Base-by-base conservation (phyloP, 2,888 invertebrate genomes). In the Metellina segmentata region DNA sequence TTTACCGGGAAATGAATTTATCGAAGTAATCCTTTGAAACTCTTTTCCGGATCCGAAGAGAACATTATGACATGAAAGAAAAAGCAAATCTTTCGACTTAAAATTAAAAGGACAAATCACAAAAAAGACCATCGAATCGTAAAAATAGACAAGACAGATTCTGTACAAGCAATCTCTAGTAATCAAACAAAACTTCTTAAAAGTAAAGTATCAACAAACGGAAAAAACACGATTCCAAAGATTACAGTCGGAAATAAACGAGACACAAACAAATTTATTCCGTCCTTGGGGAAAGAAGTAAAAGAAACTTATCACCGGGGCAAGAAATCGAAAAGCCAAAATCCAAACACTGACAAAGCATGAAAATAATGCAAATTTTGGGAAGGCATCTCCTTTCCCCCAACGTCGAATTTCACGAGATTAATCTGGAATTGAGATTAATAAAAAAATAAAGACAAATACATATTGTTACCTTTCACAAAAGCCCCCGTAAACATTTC, bases 401-500 rank as follows among this genome's bases (percentile, higher is more conserved):
- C 34, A 34, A 34, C 34, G 34, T 34, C 11, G 61, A 61, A 9
- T 9, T 16, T 5, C 61, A 61, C 13, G 16, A 61, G 61, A 61
- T 61, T 61, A 61, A 61, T 61, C 61, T 61, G 5, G 61, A 61
- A 16, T 61, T 16, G 61, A 61, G 61, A 61, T 61, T 61, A 61
- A 61, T 61, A 11, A 61, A 61, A 61, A 61, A 7, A 6, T 5
- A 61, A 5, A 9, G 61, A 61, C 9, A 61, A 61, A 61, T 9
- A 61, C 61, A 61, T 16, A 61, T 61, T 61, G 61, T 61, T 61
- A 16, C 61, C 13, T 61, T 61, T 61, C 34, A 16, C 61, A 16
- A 61, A 61, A 61, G 52, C 78, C 51, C 52, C n/a, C 8, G 19
- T 78, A 78, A 51, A 78, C 52, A 78, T 78, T 52, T 52, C 20